Evolutionary conservation across 2,797 vertebrate species (phyloP).

Genomic region (Falco berigora): DNA sequence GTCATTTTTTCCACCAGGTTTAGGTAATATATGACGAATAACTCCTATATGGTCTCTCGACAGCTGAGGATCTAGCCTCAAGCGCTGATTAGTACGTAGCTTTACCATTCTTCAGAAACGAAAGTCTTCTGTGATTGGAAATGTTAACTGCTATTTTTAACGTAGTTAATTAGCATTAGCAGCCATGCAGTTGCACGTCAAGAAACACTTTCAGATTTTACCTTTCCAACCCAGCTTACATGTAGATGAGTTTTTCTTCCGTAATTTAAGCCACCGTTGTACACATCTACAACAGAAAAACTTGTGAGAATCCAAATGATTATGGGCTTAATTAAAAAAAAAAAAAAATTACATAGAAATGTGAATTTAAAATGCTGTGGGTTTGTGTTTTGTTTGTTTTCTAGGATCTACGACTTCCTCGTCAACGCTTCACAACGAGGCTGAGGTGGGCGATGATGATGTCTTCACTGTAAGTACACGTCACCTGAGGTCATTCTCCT

Average conservation of each 20-base stretch:
- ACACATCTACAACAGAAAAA: neutral
- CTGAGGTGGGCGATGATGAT: conserved; percentile 95
- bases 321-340: neutral
- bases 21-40: neutral
- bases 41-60: neutral
- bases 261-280: neutral
- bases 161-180: neutral
- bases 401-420: conserved; percentile 97
- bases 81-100: neutral
- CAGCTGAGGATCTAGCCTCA: neutral
- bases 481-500: neutral
- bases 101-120: neutral
- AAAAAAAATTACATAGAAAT: neutral
- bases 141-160: conserved; percentile 11
- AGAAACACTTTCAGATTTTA: neutral
- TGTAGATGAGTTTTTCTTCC: neutral
- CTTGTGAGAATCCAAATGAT: neutral
- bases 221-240: neutral
- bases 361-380: neutral
- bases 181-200: neutral
- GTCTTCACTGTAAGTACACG: conserved; percentile 92
- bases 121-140: neutral
- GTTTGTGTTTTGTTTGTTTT: neutral
- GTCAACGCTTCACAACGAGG: conserved; percentile 95
- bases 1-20: rapidly evolving